A percentile compares a stretch with the other conserved stretches of the same genome.
phyloP scores from a whole-genome alignment of 2,113 vertebrate genomes.

The Sturnira hondurensis region DNA sequence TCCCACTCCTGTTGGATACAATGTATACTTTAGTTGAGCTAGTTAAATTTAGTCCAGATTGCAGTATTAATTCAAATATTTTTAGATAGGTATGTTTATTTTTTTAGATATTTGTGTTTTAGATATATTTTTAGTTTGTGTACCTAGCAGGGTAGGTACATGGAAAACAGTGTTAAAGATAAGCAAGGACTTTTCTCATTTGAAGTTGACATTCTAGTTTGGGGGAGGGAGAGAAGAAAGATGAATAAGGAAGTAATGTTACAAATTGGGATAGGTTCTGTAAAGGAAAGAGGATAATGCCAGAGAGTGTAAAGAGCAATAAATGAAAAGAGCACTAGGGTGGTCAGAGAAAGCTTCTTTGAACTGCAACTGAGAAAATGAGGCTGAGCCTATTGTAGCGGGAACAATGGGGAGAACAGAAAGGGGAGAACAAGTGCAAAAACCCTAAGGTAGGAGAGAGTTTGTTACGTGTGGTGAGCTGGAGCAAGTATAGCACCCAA shows the following conservation, averaged over 20 bases:
- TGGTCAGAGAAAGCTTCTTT: neutral
- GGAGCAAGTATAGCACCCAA: neutral
- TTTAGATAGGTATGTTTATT: too few species aligned
- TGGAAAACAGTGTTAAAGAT: neutral
- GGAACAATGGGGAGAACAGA: neutral
- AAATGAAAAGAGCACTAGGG: neutral
- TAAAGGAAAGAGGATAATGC: neutral
- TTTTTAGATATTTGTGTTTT: too few species aligned
- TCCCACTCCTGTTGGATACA: neutral
- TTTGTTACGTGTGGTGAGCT: neutral
- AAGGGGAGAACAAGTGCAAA: neutral
- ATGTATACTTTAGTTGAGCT: neutral
- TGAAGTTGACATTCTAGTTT: neutral
- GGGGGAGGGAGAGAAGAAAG: neutral
- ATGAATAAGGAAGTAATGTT: neutral
- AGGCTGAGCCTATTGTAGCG: neutral
- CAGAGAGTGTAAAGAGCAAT: neutral
- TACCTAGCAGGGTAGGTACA: neutral
- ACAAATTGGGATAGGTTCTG: neutral
- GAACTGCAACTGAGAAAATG: neutral
- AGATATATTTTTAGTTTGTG: too few species aligned
- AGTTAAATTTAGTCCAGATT: neutral
- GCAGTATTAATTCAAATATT: neutral
- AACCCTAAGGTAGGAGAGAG: neutral
- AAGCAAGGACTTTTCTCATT: neutral